Evolutionary conservation across 2,888 invertebrate genomes (phyloP).

Genomic region (Drosophila mimetica): DNA sequence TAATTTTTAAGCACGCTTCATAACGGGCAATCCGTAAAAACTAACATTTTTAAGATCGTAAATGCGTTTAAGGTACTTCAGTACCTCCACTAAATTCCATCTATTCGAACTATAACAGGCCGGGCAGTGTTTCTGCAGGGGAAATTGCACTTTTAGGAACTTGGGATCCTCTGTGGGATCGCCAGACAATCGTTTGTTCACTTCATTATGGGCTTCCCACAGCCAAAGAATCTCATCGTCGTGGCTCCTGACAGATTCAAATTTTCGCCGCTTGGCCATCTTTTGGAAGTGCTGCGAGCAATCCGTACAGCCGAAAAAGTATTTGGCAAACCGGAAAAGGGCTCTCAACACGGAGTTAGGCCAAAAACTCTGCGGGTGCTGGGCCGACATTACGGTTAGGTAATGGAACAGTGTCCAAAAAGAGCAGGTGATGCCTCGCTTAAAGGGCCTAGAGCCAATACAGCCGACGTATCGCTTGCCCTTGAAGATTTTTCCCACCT

Average conservation of each 20-base stretch:
- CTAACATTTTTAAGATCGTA: slow-evolving; percentile 40
- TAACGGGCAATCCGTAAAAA: slow-evolving; percentile 45
- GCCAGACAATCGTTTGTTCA: slow-evolving; percentile 92
- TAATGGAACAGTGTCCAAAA: slow-evolving; percentile 97
- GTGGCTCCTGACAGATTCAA: slow-evolving; percentile 6
- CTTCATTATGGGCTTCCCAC: slow-evolving; percentile 96
- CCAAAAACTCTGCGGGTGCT: not conserved
- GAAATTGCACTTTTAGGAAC: slow-evolving; percentile 61
- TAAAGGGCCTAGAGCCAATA: slow-evolving; percentile 85
- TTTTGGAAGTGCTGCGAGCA: slow-evolving; percentile 93
- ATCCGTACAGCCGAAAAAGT: slow-evolving; percentile 96
- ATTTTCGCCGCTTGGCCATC: slow-evolving; percentile 50
- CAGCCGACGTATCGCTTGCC: slow-evolving; percentile 92
- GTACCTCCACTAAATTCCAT: slow-evolving; percentile 13
- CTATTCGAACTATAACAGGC: slow-evolving; percentile 14
- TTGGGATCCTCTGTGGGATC: slow-evolving; percentile 94
- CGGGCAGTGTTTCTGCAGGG: slow-evolving; percentile 18
- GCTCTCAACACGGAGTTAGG: slow-evolving; percentile 28
- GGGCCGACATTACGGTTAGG: slow-evolving; percentile 89
- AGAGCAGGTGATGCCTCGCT: slow-evolving; percentile 95
- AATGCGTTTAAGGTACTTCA: slow-evolving; percentile 48
- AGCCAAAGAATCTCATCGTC: slow-evolving; percentile 93
- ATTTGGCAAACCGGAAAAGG: slow-evolving; percentile 50
- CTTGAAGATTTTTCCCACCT: slow-evolving; percentile 84
- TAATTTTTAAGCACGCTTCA: not conserved